Evolutionary conservation across 1,140 invertebrate genomes (phyloP), one percentile per base, ranked within the genome.

Genomic region (Acarapis woodi): DNA sequence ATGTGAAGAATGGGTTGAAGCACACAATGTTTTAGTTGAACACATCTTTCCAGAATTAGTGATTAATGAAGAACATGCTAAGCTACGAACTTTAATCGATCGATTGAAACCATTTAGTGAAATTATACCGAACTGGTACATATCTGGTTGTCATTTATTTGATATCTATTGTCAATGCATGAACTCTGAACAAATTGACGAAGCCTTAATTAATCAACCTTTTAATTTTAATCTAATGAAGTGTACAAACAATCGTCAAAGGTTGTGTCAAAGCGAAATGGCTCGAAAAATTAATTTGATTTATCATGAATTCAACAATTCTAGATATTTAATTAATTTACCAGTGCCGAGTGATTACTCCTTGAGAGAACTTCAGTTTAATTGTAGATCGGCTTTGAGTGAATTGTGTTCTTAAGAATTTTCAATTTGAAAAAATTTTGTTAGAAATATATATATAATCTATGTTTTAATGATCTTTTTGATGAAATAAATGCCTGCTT

Each of bases 221-320:
- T 41, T 41, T 24, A 37, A 41, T 28, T 20, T 36, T 26, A 35
- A 41, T 22, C 35, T 29, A 21, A 12, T 41, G 6, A 25, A 24
- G 10, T 34, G 30, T 18, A 25, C 14, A 24, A 32, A 18, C 9
- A 26, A 40, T 8, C 26, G 54, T 37, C 40, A 41, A 23, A 16
- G 19, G 2, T 51, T 70, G 22, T 68, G 66, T 47, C 65, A 67
- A 51, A 62, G 63, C 2, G 66, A 70, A 55, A 70, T 70, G 52
- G 62, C 67, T 0, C 64, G 67, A 43, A 56, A 62, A 36, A 58
- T 60, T 18, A 52, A 63, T 4, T 30, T 36, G 3, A 37, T 41
- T 8, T 18, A 32, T 20, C 14, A 28, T 6, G 24, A 26, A 37
- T 15, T 37, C 4, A 59, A 63, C 44, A 48, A 67, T 4, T 50